phyloP scores from a whole-genome alignment of 2,888 invertebrate species.

The Pomacea canaliculata region DNA sequence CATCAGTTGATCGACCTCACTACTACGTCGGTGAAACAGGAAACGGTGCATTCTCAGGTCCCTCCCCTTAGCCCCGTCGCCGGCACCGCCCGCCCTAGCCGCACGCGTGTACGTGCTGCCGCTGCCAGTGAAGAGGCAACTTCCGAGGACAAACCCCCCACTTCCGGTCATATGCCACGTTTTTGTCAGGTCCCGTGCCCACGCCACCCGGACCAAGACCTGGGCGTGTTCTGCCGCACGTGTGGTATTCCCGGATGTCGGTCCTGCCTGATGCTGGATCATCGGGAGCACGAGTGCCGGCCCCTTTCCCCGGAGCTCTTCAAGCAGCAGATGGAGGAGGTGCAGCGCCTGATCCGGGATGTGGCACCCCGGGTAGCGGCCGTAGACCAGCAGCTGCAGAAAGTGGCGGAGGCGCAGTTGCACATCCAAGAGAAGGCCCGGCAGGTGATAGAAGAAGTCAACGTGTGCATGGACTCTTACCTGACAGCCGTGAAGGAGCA shows the following conservation, averaged over 20 bases:
- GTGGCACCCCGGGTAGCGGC: slow-evolving; percentile 29
- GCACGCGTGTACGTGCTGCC: not conserved
- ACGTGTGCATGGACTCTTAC: slow-evolving; percentile 32
- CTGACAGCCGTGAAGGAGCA: slow-evolving; percentile 30
- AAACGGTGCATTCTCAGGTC: too few species aligned
- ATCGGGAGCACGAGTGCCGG: slow-evolving; percentile 30
- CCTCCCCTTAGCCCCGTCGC: too few species aligned
- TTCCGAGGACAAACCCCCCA: not conserved
- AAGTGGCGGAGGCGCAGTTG: slow-evolving; percentile 15
- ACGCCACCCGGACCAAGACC: slow-evolving; percentile 26
- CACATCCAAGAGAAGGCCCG: slow-evolving; percentile 23
- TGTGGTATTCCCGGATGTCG: slow-evolving; percentile 30
- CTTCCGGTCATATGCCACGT: not conserved
- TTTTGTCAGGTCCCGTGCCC: slow-evolving; percentile 20
- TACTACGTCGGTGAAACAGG: not conserved
- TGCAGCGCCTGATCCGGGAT: slow-evolving; percentile 28
- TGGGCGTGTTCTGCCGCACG: slow-evolving; percentile 29
- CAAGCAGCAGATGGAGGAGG: slow-evolving; percentile 27
- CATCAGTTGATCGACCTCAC: slow-evolving; percentile 21
- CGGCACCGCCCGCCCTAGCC: not conserved
- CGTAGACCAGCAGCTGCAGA: slow-evolving; percentile 30
- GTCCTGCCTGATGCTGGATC: slow-evolving; percentile 24
- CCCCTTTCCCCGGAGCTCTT: slow-evolving; percentile 28
- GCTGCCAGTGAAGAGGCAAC: not conserved
- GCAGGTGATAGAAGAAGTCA: slow-evolving; percentile 23